Evolutionary conservation across 2,113 vertebrate genomes (phyloP).

Genomic region (Oncorhynchus nerka): DNA sequence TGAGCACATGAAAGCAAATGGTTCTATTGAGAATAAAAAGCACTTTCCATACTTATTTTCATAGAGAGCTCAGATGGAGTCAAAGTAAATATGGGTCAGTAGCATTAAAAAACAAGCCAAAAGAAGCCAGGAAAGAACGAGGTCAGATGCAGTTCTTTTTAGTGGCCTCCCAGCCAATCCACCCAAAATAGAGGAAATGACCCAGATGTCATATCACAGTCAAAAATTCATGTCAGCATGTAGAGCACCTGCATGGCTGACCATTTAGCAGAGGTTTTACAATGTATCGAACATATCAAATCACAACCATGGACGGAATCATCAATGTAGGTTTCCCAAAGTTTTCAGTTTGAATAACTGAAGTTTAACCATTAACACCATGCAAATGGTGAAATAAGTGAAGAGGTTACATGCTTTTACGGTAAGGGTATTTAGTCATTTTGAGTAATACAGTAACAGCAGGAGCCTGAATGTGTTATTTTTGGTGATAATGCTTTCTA

Average conservation of each 20-base stretch:
- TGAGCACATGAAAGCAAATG: too few species aligned
- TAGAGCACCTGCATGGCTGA: constrained; percentile 16
- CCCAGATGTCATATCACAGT: constrained; percentile 49
- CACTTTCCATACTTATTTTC: not conserved
- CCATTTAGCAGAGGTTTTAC: not conserved
- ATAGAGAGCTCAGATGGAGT: not conserved
- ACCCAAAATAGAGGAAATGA: constrained; percentile 31
- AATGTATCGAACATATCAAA: not conserved
- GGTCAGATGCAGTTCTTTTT: constrained; percentile 54
- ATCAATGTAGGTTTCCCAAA: not conserved
- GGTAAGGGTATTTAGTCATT: not conserved
- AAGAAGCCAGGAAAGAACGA: constrained; percentile 43
- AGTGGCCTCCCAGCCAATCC: constrained; percentile 48
- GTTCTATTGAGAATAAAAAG: too few species aligned
- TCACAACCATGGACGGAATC: not conserved
- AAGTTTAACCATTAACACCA: not conserved
- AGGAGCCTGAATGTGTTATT: not conserved
- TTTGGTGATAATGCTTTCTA: not conserved
- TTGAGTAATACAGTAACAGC: not conserved
- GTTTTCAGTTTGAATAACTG: not conserved
- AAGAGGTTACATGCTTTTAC: not conserved
- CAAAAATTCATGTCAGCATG: not conserved
- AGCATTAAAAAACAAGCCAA: constrained; percentile 29
- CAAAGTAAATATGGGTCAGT: constrained; percentile 56
- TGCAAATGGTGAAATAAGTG: not conserved